These are phyloP conservation scores for Grallaria varia DNA, from an alignment of 2,113 vertebrate genomes.

Conservation along the genomic window DNA sequence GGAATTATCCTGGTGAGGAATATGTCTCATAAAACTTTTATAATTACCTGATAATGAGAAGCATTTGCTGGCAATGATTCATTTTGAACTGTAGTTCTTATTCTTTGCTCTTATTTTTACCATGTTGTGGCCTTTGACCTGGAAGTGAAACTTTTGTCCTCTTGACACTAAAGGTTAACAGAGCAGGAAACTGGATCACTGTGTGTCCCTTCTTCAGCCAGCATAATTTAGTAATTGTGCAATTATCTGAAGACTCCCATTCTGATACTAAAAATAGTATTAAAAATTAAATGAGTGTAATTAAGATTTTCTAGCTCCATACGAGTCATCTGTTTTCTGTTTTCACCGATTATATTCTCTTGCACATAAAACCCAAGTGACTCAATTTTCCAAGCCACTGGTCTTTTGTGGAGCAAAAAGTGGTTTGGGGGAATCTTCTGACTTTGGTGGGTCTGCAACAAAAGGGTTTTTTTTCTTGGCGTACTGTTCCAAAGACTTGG, in stretches of 20 bases:
- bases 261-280: conserved; percentile 88
- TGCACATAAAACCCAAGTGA: not conserved
- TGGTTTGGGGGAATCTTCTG: not conserved
- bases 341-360: conserved; percentile 34
- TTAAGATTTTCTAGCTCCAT: conserved; percentile 47
- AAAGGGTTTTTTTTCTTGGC: not conserved
- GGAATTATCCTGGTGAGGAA: not conserved
- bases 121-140: conserved; percentile 88
- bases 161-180: conserved; percentile 87
- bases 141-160: conserved; percentile 85
- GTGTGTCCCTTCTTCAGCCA: conserved; percentile 75
- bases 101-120: conserved; percentile 83
- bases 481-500: not conserved
- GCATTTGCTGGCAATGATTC: conserved; percentile 71
- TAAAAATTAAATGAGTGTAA: conserved; percentile 68
- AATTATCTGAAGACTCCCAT: conserved; percentile 84
- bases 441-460: not conserved
- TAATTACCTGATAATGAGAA: conserved; percentile 70
- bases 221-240: conserved; percentile 90
- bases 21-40: not conserved
- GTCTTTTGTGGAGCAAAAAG: not conserved
- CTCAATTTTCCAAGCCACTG: not conserved
- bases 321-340: conserved; percentile 67
- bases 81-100: conserved; percentile 75
- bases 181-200: conserved; percentile 89